Percentiles rank a stretch among this genome's conserved stretches.
Evolutionary conservation across 1,140 invertebrate genomes (phyloP).

Genomic region (Myzus persicae): DNA sequence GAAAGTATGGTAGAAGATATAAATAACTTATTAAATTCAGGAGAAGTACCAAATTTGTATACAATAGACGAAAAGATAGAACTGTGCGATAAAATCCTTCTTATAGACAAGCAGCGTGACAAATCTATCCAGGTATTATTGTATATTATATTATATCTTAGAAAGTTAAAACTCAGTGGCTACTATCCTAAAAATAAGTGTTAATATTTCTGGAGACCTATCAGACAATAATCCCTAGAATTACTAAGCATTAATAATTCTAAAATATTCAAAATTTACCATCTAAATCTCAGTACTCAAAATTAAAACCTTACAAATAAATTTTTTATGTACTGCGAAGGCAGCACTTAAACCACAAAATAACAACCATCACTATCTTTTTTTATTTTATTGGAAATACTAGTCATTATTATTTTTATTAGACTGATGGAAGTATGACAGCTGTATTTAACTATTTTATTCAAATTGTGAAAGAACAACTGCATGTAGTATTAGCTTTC

Average conservation of each 20-base stretch:
- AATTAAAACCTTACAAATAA: background rate
- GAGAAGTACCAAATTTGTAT: slow-evolving; percentile 93
- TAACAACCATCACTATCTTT: background rate
- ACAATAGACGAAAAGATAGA: slow-evolving; percentile 88
- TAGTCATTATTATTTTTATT: slow-evolving; percentile 53
- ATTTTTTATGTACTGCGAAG: background rate
- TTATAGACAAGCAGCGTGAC: slow-evolving; percentile 88
- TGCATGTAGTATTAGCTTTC: slow-evolving; percentile 93
- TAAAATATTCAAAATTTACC: background rate
- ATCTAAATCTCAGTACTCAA: background rate
- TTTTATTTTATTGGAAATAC: background rate
- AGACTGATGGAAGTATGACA: slow-evolving; percentile 88
- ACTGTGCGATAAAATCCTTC: slow-evolving; percentile 92
- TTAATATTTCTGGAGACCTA: background rate
- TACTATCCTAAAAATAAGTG: background rate
- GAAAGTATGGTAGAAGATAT: slow-evolving; percentile 94
- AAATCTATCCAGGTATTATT: slow-evolving; percentile 78
- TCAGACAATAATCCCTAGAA: background rate
- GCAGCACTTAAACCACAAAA: background rate
- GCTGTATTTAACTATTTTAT: slow-evolving; percentile 95
- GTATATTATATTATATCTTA: background rate
- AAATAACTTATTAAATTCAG: slow-evolving; percentile 91
- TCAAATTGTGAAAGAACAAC: slow-evolving; percentile 86
- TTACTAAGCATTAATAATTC: background rate
- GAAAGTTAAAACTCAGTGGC: background rate